Percentiles rank a stretch among this genome's conserved stretches.
These are phyloP conservation scores for Oryzias celebensis DNA, from an alignment of 2,113 vertebrate species.

Conservation along the genomic window DNA sequence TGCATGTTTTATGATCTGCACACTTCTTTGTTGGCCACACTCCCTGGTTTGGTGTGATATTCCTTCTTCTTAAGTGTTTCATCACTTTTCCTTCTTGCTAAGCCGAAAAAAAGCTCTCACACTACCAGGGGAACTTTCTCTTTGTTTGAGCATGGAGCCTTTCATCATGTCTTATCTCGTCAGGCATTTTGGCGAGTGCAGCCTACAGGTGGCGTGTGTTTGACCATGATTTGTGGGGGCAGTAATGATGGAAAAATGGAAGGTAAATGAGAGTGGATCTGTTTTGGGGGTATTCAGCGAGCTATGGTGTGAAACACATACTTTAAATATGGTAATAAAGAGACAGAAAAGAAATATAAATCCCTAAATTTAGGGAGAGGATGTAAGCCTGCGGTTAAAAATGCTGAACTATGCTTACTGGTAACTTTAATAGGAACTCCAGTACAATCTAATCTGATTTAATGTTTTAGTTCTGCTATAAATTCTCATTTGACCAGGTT, in stretches of 20 bases:
- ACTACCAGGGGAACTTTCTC: slow-evolving; percentile 44
- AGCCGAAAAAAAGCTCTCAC: slow-evolving; percentile 30
- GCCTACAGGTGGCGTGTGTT: slow-evolving; percentile 55
- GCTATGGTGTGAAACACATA: slow-evolving; percentile 20
- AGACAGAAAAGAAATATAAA: slow-evolving; percentile 10
- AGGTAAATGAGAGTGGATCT: slow-evolving; percentile 42
- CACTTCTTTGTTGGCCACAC: slow-evolving; percentile 26
- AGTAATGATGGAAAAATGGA: slow-evolving; percentile 47
- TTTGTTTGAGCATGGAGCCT: slow-evolving; percentile 56
- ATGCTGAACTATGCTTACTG: slow-evolving; percentile 26
- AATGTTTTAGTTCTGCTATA: no score
- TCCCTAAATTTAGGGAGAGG: slow-evolving; percentile 12
- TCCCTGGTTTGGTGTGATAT: slow-evolving; percentile 43
- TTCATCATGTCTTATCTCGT: slow-evolving; percentile 61
- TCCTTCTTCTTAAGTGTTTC: slow-evolving; percentile 55
- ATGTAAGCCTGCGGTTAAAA: slow-evolving; percentile 41
- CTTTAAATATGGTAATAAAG: slow-evolving; percentile 27
- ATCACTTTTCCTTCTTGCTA: slow-evolving; percentile 40
- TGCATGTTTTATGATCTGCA: slow-evolving; percentile 27
- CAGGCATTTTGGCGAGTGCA: slow-evolving; percentile 48
- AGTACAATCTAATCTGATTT: no score
- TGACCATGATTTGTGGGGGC: slow-evolving; percentile 48
- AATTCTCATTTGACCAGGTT: no score
- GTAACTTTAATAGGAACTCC: no score
- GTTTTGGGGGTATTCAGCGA: slow-evolving; percentile 25